These are phyloP conservation scores for Crax fasciolata DNA, from an alignment of 2,797 vertebrate genomes.

Conservation along the genomic window DNA sequence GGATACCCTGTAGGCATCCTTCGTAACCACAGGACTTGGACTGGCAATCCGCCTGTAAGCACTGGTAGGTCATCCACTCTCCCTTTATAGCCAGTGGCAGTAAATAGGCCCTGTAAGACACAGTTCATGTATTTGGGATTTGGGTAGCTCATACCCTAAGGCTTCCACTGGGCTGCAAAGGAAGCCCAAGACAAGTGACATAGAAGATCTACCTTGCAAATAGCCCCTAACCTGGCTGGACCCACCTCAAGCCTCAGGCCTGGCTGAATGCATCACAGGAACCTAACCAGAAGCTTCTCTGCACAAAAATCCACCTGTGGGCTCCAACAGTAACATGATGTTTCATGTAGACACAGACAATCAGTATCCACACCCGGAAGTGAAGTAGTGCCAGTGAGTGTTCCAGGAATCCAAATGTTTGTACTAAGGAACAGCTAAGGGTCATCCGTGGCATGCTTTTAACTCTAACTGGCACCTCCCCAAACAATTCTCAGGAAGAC, in stretches of 20 bases:
- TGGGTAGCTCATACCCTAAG: not conserved
- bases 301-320: not conserved
- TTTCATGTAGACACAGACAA: not conserved
- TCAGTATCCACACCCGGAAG: not conserved
- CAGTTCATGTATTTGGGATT: not conserved
- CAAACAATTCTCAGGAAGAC: not conserved
- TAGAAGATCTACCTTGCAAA: not conserved
- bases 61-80: not conserved
- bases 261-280: not conserved
- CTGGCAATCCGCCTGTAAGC: not conserved
- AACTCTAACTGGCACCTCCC: not conserved
- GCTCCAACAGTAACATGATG: not conserved
- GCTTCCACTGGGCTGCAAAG: not conserved
- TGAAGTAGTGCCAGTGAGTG: not conserved
- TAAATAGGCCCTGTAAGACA: not conserved
- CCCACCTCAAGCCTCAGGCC: fast-evolving
- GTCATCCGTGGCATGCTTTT: not conserved
- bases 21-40: not conserved
- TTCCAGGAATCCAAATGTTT: not conserved
- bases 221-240: fast-evolving
- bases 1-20: not conserved
- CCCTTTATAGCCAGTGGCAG: not conserved
- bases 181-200: not conserved
- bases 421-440: not conserved
- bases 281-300: not conserved